Evolutionary conservation across 2,113 vertebrate genomes (phyloP).

Genomic region (Romanogobio albipinnatus): DNA sequence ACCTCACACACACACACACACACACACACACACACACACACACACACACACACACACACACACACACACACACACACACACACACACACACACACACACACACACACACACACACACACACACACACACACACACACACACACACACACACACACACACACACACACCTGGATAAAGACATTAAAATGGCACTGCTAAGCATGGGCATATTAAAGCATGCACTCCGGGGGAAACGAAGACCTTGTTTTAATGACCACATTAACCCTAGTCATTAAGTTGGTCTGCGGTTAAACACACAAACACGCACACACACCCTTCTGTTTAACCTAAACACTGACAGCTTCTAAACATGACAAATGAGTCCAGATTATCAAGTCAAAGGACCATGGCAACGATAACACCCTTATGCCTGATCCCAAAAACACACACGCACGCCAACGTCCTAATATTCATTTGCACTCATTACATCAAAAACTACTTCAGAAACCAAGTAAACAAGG

Average conservation of each 20-base stretch:
- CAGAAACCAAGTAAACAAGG: conserved; percentile 39
- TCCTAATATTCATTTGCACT: conserved; percentile 46
- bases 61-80: not conserved
- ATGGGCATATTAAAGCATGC: conserved; percentile 39
- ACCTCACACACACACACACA: not conserved
- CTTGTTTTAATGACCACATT: conserved; percentile 52
- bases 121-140: not conserved
- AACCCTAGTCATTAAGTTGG: conserved; percentile 49
- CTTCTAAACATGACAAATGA: conserved; percentile 52
- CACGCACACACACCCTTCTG: conserved; percentile 14
- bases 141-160: not conserved
- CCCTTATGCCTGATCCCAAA: conserved; percentile 41
- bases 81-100: not conserved
- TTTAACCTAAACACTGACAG: conserved; percentile 38
- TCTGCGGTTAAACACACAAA: conserved; percentile 40
- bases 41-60: not conserved
- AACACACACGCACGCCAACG: not conserved
- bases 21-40: conserved; percentile 15
- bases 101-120: conserved; percentile 15
- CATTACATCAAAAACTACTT: conserved; percentile 45
- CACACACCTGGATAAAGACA: conserved; percentile 26
- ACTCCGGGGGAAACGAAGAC: conserved; percentile 35
- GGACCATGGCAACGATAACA: conserved; percentile 39
- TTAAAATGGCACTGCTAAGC: conserved; percentile 32
- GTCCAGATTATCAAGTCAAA: conserved; percentile 47